Evolutionary conservation across 1,140 invertebrate species (phyloP).

Genomic region (Atopsyche davidsoni): DNA sequence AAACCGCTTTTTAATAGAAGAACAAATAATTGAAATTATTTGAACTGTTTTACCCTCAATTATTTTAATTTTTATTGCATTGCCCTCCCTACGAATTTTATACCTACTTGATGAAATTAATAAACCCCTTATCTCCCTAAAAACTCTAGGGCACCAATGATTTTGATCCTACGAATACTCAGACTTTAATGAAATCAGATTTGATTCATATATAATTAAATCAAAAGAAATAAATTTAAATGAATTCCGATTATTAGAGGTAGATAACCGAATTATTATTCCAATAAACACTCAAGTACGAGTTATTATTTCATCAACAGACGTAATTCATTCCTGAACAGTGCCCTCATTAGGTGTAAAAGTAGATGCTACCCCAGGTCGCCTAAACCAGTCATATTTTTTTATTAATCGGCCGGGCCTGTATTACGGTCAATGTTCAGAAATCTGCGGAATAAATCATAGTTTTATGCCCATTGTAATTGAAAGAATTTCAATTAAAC

Average conservation of each 20-base stretch:
- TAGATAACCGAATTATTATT: slow-evolving; percentile 55
- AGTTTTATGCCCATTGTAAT: no score
- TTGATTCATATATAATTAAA: slow-evolving; percentile 60
- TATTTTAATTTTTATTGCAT: slow-evolving; percentile 57
- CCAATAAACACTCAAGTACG: slow-evolving; percentile 53
- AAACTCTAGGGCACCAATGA: slow-evolving; percentile 54
- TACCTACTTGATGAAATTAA: slow-evolving; percentile 55
- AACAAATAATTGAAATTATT: slow-evolving; percentile 55
- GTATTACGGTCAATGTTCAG: slow-evolving; percentile 68
- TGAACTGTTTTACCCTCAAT: slow-evolving; percentile 56
- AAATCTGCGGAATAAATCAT: slow-evolving; percentile 73
- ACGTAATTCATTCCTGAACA: slow-evolving; percentile 66
- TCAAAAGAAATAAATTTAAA: slow-evolving; percentile 34
- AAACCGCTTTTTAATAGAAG: slow-evolving; percentile 47
- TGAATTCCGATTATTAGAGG: slow-evolving; percentile 55
- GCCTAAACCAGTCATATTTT: slow-evolving; percentile 59
- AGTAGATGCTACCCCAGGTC: slow-evolving; percentile 59
- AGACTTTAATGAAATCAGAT: slow-evolving; percentile 54
- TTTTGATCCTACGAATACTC: slow-evolving; percentile 64
- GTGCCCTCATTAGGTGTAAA: slow-evolving; percentile 59
- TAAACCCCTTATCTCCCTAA: slow-evolving; percentile 22
- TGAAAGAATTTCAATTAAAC: slow-evolving; percentile 60
- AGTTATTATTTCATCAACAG: slow-evolving; percentile 51
- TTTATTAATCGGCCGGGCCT: slow-evolving; percentile 51
- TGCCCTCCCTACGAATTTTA: slow-evolving; percentile 54